These are phyloP conservation scores for Cladopsammia gracilis DNA, from an alignment of 64 coral and sea anemone genomes.

Conservation along the genomic window DNA sequence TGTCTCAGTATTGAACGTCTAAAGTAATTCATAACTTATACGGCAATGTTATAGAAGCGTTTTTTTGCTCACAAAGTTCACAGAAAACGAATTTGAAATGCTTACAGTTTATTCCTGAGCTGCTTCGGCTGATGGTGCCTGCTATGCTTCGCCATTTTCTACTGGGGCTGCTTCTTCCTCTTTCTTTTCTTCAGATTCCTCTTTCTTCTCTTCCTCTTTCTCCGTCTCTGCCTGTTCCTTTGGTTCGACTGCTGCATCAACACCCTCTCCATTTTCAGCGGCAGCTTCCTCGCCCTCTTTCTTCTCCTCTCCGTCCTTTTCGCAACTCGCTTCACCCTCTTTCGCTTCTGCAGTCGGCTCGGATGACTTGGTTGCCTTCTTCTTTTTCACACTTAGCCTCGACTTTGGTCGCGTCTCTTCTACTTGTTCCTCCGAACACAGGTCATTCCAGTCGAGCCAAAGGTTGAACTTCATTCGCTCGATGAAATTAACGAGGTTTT, in stretches of 20 bases:
- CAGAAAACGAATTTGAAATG: slow-evolving; percentile 88
- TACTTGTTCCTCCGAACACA: slow-evolving; percentile 90
- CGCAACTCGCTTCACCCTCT: slow-evolving; percentile 55
- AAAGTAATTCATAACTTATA: slow-evolving; percentile 46
- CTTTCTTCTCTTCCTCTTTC: slow-evolving; percentile 66
- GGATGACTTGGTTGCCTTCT: slow-evolving; percentile 66
- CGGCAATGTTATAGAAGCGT: slow-evolving; percentile 45
- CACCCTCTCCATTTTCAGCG: slow-evolving; percentile 57
- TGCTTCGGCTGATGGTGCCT: slow-evolving; percentile 75
- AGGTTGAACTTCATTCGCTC: slow-evolving; percentile 92
- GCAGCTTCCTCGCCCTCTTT: slow-evolving; percentile 49
- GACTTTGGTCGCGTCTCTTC: slow-evolving; percentile 90
- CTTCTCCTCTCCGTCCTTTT: slow-evolving; percentile 50
- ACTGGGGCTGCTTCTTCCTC: slow-evolving; percentile 40
- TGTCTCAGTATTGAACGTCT: slow-evolving; percentile 30
- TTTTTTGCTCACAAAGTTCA: slow-evolving; percentile 68
- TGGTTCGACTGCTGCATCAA: slow-evolving; percentile 45
- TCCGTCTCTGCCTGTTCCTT: slow-evolving; percentile 60
- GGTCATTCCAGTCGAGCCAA: slow-evolving; percentile 92
- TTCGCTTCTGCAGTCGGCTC: slow-evolving; percentile 68
- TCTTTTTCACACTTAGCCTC: slow-evolving; percentile 89
- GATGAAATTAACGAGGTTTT: slow-evolving; percentile 84
- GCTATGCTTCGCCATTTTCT: slow-evolving; percentile 42
- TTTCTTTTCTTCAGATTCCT: slow-evolving; percentile 63
- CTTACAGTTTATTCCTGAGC: slow-evolving; percentile 93